These are phyloP conservation scores for Phoebastria nigripes DNA, from an alignment of 2,797 vertebrate genomes.

Conservation along the genomic window DNA sequence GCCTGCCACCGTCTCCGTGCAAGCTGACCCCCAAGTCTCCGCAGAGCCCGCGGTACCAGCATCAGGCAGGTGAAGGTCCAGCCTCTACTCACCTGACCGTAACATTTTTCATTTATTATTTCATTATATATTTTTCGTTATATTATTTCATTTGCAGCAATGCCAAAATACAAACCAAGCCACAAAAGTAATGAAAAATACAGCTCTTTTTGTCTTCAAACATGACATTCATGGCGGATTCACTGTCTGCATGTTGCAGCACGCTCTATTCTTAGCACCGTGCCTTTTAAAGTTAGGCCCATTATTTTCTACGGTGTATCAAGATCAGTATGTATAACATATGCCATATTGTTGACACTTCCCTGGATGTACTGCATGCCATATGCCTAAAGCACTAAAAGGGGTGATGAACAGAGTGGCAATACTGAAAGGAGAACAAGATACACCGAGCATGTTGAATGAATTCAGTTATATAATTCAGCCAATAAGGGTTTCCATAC, in stretches of 20 bases:
- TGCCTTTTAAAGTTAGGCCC: conserved; percentile 67
- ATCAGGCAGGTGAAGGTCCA: fast-evolving
- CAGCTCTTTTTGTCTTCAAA: conserved; percentile 63
- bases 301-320: conserved; percentile 69
- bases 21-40: fast-evolving
- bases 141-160: background rate
- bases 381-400: conserved; percentile 68
- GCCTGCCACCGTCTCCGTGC: fast-evolving
- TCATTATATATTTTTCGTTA: no score
- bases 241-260: conserved; percentile 47
- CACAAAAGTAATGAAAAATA: conserved; percentile 52
- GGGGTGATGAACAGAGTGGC: conserved; percentile 68
- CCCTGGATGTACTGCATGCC: conserved; percentile 66
- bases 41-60: background rate
- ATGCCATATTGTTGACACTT: conserved; percentile 70
- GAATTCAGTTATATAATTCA: conserved; percentile 65
- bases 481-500: conserved; percentile 65
- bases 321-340: conserved; percentile 69
- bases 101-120: background rate
- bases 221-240: conserved; percentile 50
- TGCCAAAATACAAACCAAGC: background rate
- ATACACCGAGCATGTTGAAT: conserved; percentile 55
- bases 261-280: conserved; percentile 57
- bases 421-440: conserved; percentile 66
- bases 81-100: background rate